Evolutionary conservation across 1,140 invertebrate species (phyloP).

Genomic region (Steinernema khuongi): DNA sequence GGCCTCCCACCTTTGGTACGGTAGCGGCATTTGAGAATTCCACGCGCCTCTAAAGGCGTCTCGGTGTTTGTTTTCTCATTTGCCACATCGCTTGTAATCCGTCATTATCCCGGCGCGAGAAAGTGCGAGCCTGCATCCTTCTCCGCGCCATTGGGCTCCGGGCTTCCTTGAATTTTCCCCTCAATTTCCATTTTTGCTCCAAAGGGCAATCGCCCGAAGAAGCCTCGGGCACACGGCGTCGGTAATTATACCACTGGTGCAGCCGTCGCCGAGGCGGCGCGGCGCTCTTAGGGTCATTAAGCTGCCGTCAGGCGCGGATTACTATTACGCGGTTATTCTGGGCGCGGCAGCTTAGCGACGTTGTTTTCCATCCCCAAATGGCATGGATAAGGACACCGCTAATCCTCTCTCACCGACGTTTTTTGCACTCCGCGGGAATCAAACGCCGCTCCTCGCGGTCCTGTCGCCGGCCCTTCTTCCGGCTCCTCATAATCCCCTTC

Average conservation of each 20-base stretch:
- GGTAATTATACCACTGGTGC: too few species aligned
- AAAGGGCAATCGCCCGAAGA: background rate
- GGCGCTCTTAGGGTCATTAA: background rate
- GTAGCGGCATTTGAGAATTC: background rate
- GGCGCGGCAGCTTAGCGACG: background rate
- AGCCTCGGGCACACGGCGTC: background rate
- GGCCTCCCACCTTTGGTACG: background rate
- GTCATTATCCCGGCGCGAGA: background rate
- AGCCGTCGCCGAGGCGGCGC: too few species aligned
- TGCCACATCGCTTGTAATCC: background rate
- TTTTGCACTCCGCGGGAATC: background rate
- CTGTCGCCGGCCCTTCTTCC: too few species aligned
- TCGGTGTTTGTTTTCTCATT: background rate
- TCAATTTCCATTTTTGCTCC: background rate
- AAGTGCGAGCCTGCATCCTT: too few species aligned
- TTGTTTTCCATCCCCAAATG: background rate
- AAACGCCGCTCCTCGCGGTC: background rate
- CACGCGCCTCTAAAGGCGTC: background rate
- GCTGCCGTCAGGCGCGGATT: background rate
- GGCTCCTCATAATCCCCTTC: too few species aligned
- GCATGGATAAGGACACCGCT: background rate
- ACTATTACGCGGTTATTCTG: background rate
- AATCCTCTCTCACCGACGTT: background rate
- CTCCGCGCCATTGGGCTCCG: too few species aligned
- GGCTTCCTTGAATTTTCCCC: background rate